These are phyloP conservation scores for Azemiops feae DNA, from an alignment of 2,113 vertebrate genomes.

Conservation along the genomic window DNA sequence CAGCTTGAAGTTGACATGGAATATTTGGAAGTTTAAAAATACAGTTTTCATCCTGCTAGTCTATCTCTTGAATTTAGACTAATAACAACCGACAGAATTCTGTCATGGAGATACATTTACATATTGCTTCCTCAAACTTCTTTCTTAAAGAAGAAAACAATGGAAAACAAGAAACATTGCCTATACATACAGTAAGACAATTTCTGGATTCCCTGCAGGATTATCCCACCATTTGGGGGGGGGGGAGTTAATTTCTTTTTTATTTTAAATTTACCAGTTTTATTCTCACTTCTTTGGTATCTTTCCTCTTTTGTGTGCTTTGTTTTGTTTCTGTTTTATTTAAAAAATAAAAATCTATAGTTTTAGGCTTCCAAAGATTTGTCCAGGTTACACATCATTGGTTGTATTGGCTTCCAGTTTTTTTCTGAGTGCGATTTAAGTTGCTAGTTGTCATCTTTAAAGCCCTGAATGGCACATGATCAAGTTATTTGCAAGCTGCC, in stretches of 20 bases:
- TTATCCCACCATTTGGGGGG: not conserved
- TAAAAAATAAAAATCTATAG: not conserved
- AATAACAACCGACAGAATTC: not conserved
- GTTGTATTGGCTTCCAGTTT: not conserved
- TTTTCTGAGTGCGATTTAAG: not conserved
- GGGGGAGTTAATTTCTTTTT: not conserved
- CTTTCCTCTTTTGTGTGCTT: not conserved
- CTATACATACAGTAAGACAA: not conserved
- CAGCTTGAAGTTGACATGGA: not conserved
- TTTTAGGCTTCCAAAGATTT: not conserved
- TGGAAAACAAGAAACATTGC: not conserved
- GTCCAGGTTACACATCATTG: not conserved
- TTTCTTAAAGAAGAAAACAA: not conserved
- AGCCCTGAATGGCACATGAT: not conserved
- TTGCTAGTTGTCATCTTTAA: not conserved
- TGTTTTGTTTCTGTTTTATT: not conserved
- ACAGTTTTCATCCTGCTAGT: too few relatives aligned
- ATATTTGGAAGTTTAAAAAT: conserved; percentile 9
- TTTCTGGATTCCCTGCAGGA: not conserved
- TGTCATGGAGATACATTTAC: not conserved
- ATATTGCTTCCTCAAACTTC: not conserved
- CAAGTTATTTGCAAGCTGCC: not conserved
- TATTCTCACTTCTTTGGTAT: not conserved
- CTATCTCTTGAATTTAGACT: not conserved
- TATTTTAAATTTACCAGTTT: not conserved